Conservation (phyloP, 2,797 vertebrate genomes). For the Chelmon rostratus region DNA sequence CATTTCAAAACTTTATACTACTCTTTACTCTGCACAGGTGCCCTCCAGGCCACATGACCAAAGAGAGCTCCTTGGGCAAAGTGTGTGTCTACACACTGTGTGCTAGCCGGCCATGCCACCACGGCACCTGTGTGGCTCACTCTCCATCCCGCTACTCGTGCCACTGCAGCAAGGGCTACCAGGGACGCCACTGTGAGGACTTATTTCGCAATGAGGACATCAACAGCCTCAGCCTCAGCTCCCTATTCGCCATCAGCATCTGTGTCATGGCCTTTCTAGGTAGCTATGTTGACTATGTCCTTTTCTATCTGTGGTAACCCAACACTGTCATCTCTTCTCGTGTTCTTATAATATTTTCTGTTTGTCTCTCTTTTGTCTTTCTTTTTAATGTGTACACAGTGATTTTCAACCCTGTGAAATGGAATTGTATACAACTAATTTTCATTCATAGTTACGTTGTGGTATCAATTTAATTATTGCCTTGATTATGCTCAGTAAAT, state of each 20-base stretch:
- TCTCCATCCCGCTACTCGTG: constrained; percentile 90
- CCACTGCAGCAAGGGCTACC: constrained; percentile 89
- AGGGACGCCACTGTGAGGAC: constrained; percentile 89
- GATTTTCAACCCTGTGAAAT: too few species aligned
- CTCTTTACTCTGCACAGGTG: constrained; percentile 82
- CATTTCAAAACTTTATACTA: constrained; percentile 29
- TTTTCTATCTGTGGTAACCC: constrained; percentile 86
- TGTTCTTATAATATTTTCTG: neutral
- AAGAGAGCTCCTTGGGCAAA: constrained; percentile 86
- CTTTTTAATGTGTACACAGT: neutral
- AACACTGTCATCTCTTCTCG: neutral
- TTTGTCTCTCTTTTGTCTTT: neutral
- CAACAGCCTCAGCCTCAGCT: constrained; percentile 90
- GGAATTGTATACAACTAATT: too few species aligned
- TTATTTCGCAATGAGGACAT: constrained; percentile 87
- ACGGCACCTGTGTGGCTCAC: constrained; percentile 90
- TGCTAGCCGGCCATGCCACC: constrained; percentile 88
- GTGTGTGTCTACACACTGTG: constrained; percentile 89
- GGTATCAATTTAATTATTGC: too few species aligned
- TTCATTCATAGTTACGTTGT: too few species aligned
- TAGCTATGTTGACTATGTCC: constrained; percentile 89
- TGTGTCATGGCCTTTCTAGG: constrained; percentile 93
- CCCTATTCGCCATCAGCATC: constrained; percentile 93
- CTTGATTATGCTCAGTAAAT: too few species aligned
- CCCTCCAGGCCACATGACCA: constrained; percentile 88